Evolutionary conservation across 2,888 invertebrate genomes (phyloP), one percentile per base, ranked within the genome.

Genomic region (Exocentrus adspersus): DNA sequence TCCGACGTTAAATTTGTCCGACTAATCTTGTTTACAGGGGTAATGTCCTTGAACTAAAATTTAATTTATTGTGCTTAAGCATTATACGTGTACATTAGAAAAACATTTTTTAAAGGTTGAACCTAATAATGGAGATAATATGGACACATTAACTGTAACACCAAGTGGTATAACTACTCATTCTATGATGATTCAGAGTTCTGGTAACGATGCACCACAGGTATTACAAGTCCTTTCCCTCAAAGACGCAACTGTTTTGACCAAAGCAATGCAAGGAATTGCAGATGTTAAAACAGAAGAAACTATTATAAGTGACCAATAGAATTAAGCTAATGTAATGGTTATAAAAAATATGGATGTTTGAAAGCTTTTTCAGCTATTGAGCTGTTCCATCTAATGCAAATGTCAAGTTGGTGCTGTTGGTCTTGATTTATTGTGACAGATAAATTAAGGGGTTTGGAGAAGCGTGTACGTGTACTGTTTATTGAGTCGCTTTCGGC

Each of bases 141-240:
- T 92, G 84, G 92, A 92, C 80, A 88, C 92, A 12, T 87, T 93
- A 70, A 89, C 91, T 14, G 89, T 92, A 82, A 81, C 83, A 57
- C 89, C 91, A 61, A 90, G 91, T 52, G 91, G 92, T 66, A 69
- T 82, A 50, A 80, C 81, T 20, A 90, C 90, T 80, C 90, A 92
- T 81, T 92, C 93, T 79, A 92, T 94, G 86, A 92, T 93, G 87
- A 91, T 92, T 81, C 89, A 91, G 82, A 86, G 88, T 73, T 84
- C 86, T 46, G 85, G 88, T 41, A 87, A 87, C 50, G 90, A 90
- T 45, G 91, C 91, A 78, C 90, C 90, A 43, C 93, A 94, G 83
- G 90, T 89, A 67, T 86, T 94, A 77, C 93, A 94, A 84, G 93
- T 94, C 75, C 88, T 94, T 78, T 93, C 92, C 63, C 86, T 94